A percentile compares a stretch with the other conserved stretches of the same genome.
Conservation (phyloP, 2,888 invertebrate genomes). For the Yponomeuta evonymella region DNA sequence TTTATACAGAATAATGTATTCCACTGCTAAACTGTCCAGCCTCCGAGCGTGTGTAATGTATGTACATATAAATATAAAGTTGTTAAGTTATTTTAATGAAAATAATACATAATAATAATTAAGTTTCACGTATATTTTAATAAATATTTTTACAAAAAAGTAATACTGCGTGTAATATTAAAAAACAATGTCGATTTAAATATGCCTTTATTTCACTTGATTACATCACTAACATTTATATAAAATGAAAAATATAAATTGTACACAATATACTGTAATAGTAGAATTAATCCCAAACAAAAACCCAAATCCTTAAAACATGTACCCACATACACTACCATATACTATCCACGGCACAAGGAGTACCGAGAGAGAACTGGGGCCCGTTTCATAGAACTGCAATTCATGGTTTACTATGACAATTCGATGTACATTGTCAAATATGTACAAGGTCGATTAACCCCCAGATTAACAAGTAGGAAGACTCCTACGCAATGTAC, state of each 20-base stretch:
- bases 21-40: not conserved
- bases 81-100: constrained; percentile 27
- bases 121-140: constrained; percentile 44
- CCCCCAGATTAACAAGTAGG: too few relatives aligned
- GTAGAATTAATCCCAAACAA: not conserved
- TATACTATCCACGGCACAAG: not conserved
- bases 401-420: too few relatives aligned
- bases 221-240: not conserved
- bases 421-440: too few relatives aligned
- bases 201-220: not conserved
- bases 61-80: constrained; percentile 24
- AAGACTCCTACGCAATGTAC: too few relatives aligned
- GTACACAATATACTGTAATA: not conserved
- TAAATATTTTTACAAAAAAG: constrained; percentile 30
- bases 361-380: not conserved
- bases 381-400: too few relatives aligned
- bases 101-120: constrained; percentile 32
- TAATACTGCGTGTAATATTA: not conserved
- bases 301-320: not conserved
- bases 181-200: not conserved
- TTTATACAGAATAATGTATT: not conserved
- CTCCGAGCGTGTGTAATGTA: not conserved
- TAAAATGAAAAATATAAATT: not conserved
- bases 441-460: too few relatives aligned
- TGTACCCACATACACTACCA: not conserved